phyloP scores from a whole-genome alignment of 64 coral and sea anemone genomes.

The Stichodactyla helianthus region DNA sequence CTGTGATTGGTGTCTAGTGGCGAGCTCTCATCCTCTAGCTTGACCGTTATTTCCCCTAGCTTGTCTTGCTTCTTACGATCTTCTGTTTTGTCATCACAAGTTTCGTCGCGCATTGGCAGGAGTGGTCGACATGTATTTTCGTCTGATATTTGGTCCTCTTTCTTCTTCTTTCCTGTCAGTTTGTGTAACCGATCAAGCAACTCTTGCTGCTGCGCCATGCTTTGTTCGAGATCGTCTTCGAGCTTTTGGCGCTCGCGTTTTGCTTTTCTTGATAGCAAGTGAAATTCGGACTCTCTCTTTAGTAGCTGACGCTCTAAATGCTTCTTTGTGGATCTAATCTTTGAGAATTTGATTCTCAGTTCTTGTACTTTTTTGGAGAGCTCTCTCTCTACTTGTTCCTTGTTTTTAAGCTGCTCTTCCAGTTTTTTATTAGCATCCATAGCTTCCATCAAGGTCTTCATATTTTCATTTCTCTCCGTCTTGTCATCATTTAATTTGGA shows the following conservation, averaged over 20 bases:
- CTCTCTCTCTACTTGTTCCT: background rate
- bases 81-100: too few relatives aligned
- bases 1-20: too few relatives aligned
- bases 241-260: background rate
- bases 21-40: too few relatives aligned
- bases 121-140: too few relatives aligned
- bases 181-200: background rate
- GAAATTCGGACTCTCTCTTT: background rate
- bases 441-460: constrained; percentile 2
- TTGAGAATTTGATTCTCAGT: background rate
- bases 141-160: too few relatives aligned
- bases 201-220: background rate
- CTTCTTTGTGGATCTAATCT: background rate
- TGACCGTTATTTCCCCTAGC: too few relatives aligned
- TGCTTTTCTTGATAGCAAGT: background rate
- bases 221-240: background rate
- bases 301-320: background rate
- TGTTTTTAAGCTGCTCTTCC: background rate
- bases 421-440: background rate
- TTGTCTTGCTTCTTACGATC: too few relatives aligned
- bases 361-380: background rate
- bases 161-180: background rate
- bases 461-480: background rate
- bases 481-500: background rate
- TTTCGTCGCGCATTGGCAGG: too few relatives aligned